Percentiles rank a stretch among this genome's conserved stretches.
Evolutionary conservation across 1,140 invertebrate genomes (phyloP).

Genomic region (Drosophila tani): DNA sequence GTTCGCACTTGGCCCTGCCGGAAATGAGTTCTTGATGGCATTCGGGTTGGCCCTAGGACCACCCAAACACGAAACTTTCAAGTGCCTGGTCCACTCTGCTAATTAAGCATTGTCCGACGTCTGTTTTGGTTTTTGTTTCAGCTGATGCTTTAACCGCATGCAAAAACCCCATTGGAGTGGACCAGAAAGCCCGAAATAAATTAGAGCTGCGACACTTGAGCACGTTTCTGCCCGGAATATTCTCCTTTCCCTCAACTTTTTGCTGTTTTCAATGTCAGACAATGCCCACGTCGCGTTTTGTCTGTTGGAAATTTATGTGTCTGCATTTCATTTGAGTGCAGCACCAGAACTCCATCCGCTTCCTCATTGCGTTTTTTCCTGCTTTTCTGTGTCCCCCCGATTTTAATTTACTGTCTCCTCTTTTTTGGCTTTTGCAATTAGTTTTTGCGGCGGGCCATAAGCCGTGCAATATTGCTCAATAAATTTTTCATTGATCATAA

Average conservation of each 20-base stretch:
- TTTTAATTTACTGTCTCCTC: conserved; percentile 30
- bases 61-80: conserved; percentile 51
- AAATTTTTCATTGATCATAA: conserved; percentile 61
- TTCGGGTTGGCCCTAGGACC: conserved; percentile 30
- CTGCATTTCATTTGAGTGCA: conserved; percentile 65
- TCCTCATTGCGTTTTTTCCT: conserved; percentile 3
- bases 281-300: conserved; percentile 48
- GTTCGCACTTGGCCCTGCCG: conserved; percentile 32
- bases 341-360: conserved; percentile 22
- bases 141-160: conserved; percentile 20
- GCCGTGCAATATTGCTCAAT: conserved; percentile 63
- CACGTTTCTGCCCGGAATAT: conserved; percentile 8
- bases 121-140: conserved; percentile 29
- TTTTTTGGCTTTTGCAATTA: conserved; percentile 43
- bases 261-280: conserved; percentile 76
- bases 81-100: conserved; percentile 52
- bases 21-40: conserved; percentile 79
- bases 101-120: conserved; percentile 51
- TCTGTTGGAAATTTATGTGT: conserved; percentile 77
- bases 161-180: conserved; percentile 39
- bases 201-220: conserved; percentile 46
- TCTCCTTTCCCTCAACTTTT: conserved; percentile 33
- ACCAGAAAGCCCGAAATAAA: conserved; percentile 42
- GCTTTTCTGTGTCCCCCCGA: conserved; percentile 4
- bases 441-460: conserved; percentile 33